phyloP scores from a whole-genome alignment of 2,797 vertebrate genomes.

The Neostethus bicornis region DNA sequence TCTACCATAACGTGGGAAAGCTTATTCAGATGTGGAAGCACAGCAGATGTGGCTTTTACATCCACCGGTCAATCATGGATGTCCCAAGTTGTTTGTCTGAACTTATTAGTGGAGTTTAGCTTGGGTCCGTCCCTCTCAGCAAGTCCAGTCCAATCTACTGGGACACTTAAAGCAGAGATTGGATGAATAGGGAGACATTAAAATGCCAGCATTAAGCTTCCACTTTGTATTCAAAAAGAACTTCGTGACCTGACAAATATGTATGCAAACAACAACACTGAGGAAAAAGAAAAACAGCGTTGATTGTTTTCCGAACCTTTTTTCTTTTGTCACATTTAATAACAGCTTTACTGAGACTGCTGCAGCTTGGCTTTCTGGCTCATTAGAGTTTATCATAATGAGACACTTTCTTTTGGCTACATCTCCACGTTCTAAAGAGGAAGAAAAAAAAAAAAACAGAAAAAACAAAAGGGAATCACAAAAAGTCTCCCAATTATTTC shows the following conservation, averaged over 20 bases:
- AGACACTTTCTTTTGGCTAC: slow-evolving; percentile 52
- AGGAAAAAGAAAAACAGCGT: slow-evolving; percentile 31
- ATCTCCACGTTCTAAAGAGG: slow-evolving; percentile 38
- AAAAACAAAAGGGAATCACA: slow-evolving; percentile 39
- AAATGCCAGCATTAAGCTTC: slow-evolving; percentile 3
- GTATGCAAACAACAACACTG: slow-evolving; percentile 28
- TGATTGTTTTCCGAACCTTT: slow-evolving; percentile 21
- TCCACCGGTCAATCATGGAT: slow-evolving; percentile 50
- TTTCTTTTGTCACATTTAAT: slow-evolving; percentile 46
- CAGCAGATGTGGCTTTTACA: no score
- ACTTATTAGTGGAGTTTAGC: slow-evolving; percentile 50
- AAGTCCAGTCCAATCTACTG: slow-evolving; percentile 20
- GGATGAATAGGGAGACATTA: neutral
- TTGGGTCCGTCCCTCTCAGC: slow-evolving; percentile 36
- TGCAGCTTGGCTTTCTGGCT: slow-evolving; percentile 41
- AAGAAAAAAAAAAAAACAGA: slow-evolving; percentile 21
- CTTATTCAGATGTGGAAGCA: no score
- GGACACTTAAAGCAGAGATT: slow-evolving; percentile 1
- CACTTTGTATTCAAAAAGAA: slow-evolving; percentile 17
- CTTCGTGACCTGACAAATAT: slow-evolving; percentile 20
- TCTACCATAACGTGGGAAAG: no score
- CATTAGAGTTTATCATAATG: slow-evolving; percentile 67
- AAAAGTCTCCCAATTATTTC: slow-evolving; percentile 63
- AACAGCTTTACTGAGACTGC: slow-evolving; percentile 35
- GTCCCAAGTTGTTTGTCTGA: slow-evolving; percentile 56